Evolutionary conservation across 2,797 vertebrate species (phyloP).

Genomic region (Anabas testudineus): DNA sequence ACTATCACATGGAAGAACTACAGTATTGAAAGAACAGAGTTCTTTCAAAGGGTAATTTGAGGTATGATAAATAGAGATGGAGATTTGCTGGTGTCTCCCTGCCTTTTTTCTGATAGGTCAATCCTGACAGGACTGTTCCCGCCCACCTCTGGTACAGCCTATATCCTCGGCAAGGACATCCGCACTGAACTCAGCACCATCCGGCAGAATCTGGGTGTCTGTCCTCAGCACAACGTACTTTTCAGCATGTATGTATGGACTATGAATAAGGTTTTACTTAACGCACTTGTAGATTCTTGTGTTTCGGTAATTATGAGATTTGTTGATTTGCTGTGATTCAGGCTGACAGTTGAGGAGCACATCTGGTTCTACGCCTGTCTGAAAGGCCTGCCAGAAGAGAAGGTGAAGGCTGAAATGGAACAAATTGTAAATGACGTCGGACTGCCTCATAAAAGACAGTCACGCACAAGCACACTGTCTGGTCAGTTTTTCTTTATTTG

Average conservation of each 20-base stretch:
- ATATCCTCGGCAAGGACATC: conserved; percentile 97
- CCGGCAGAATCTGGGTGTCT: conserved; percentile 95
- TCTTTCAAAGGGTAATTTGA: background rate
- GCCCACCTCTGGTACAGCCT: conserved; percentile 96
- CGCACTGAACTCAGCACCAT: conserved; percentile 92
- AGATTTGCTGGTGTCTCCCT: conserved; percentile 11
- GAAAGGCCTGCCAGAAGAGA: conserved; percentile 92
- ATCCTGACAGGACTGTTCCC: conserved; percentile 98
- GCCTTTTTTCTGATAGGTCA: conserved; percentile 86
- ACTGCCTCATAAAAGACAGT: conserved; percentile 92
- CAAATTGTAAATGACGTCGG: conserved; percentile 95
- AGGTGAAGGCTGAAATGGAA: conserved; percentile 94
- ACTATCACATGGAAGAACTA: background rate
- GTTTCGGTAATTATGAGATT: background rate
- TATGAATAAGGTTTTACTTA: background rate
- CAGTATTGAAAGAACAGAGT: background rate
- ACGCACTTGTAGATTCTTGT: background rate
- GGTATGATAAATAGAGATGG: background rate
- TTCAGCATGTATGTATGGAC: conserved; percentile 87
- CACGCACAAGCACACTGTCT: conserved; percentile 92
- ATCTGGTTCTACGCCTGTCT: conserved; percentile 98
- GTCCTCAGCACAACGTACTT: conserved; percentile 99
- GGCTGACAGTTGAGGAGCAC: conserved; percentile 97
- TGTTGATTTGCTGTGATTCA: conserved; percentile 59
- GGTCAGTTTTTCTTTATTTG: conserved; percentile 79